phyloP scores from a whole-genome alignment of 37 sponge, comb jelly and placozoan species.

The Chondrosia reniformis region DNA sequence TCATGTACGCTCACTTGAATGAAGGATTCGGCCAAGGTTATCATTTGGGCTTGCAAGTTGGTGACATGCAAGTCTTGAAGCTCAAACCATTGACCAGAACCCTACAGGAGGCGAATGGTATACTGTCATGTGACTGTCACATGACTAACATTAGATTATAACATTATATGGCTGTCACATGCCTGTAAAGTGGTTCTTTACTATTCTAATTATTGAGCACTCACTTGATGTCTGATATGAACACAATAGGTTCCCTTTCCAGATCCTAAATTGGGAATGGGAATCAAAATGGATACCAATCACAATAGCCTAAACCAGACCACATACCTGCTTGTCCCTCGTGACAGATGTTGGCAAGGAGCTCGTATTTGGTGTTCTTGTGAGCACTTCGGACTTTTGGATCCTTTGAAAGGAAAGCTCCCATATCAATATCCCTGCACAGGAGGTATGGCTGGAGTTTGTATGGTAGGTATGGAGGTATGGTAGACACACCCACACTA shows the following conservation, averaged over 20 bases:
- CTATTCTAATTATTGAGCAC: too few relatives aligned
- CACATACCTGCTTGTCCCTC: constrained; percentile 83
- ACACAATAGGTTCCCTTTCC: constrained; percentile 87
- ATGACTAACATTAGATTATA: too few relatives aligned
- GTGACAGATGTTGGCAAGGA: constrained; percentile 94
- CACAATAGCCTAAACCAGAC: not conserved
- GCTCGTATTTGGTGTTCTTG: constrained; percentile 84
- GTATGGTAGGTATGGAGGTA: not conserved
- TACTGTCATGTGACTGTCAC: too few relatives aligned
- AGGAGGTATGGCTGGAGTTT: not conserved
- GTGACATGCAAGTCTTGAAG: constrained; percentile 97
- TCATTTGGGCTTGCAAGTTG: constrained; percentile 94
- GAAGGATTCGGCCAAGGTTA: constrained; percentile 94
- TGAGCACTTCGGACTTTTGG: constrained; percentile 67
- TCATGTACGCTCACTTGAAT: constrained; percentile 71
- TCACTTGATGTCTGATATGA: constrained; percentile 78
- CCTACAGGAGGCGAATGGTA: constrained; percentile 36
- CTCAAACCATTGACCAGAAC: constrained; percentile 94
- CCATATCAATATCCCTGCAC: constrained; percentile 91
- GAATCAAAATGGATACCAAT: too few relatives aligned
- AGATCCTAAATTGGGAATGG: constrained; percentile 40
- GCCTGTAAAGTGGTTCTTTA: too few relatives aligned
- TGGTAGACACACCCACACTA: not conserved
- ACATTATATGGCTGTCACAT: too few relatives aligned
- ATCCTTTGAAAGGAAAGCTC: constrained; percentile 86